Conservation (phyloP, 2,797 vertebrate genomes). For the Ceyx erithaca region DNA sequence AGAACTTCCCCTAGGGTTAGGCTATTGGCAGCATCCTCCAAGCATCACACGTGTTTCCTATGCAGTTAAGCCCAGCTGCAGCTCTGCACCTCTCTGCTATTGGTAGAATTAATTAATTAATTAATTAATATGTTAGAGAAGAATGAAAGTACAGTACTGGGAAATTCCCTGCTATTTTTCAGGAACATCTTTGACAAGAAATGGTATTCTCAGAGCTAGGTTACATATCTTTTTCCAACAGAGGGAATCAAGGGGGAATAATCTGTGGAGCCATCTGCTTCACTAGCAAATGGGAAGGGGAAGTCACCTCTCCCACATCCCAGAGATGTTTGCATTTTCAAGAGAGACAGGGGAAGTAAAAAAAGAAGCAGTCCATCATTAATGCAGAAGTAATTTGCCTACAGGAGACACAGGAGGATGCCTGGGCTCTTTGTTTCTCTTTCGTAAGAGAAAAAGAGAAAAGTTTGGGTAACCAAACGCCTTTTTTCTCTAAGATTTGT, state of each 20-base stretch:
- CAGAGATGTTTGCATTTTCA: not conserved
- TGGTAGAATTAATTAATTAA: not conserved
- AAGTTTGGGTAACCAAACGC: not conserved
- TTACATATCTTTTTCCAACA: not conserved
- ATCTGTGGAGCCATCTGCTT: slow-evolving; percentile 55
- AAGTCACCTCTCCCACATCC: slow-evolving; percentile 32
- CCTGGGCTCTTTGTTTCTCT: accelerated
- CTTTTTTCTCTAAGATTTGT: not conserved
- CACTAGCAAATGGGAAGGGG: not conserved
- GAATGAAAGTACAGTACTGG: not conserved
- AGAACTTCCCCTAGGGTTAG: not conserved
- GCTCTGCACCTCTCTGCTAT: not conserved
- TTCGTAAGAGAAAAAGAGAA: no score
- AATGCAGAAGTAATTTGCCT: not conserved
- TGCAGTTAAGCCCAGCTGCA: slow-evolving; percentile 11
- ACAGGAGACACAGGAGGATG: not conserved
- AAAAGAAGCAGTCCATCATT: slow-evolving; percentile 14
- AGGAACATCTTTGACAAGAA: slow-evolving; percentile 19
- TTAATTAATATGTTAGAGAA: not conserved
- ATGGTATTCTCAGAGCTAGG: not conserved
- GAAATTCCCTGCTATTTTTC: slow-evolving; percentile 44
- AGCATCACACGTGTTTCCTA: not conserved
- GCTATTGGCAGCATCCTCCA: not conserved
- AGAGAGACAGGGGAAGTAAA: not conserved
- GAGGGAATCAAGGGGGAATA: slow-evolving; percentile 40